These are phyloP conservation scores for Toxotes lorentzi DNA, from an alignment of 2,797 vertebrate species.

Conservation along the genomic window DNA sequence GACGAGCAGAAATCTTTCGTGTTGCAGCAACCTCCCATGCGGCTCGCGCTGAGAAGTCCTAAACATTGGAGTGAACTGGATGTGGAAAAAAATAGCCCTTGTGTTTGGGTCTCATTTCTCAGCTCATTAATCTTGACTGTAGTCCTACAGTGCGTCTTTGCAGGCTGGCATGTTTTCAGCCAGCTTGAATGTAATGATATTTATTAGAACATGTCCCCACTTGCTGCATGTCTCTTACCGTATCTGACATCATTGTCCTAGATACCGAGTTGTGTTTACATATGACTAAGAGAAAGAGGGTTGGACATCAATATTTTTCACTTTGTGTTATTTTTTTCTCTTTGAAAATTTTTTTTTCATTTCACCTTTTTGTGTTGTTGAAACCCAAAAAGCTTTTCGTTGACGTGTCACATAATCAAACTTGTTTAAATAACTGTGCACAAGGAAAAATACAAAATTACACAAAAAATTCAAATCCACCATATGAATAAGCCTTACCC, in stretches of 20 bases:
- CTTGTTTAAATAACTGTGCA: not conserved
- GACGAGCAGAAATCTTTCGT: slow-evolving; percentile 64
- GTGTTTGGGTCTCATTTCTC: slow-evolving; percentile 78
- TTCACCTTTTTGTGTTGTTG: not conserved
- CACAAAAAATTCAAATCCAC: not conserved
- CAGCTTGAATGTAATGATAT: slow-evolving; percentile 78
- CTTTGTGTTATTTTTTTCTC: not conserved
- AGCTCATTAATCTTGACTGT: slow-evolving; percentile 77
- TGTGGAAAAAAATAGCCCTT: slow-evolving; percentile 29
- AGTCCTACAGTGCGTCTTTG: slow-evolving; percentile 54
- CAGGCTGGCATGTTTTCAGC: slow-evolving; percentile 71
- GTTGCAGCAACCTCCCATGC: slow-evolving; percentile 67
- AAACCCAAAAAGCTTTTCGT: not conserved
- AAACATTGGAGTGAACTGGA: slow-evolving; percentile 52
- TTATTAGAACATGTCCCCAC: slow-evolving; percentile 76
- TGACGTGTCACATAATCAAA: not conserved
- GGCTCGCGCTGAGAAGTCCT: slow-evolving; percentile 51
- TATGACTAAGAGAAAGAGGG: slow-evolving; percentile 60
- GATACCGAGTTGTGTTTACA: slow-evolving; percentile 65
- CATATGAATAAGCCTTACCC: not conserved
- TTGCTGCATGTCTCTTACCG: slow-evolving; percentile 68
- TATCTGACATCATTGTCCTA: slow-evolving; percentile 74
- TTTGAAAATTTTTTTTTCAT: not conserved
- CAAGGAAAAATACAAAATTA: not conserved
- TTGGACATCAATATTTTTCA: slow-evolving; percentile 39